Base-by-base conservation (phyloP, 2,888 invertebrate species). In the Abrostola triplasia region DNA sequence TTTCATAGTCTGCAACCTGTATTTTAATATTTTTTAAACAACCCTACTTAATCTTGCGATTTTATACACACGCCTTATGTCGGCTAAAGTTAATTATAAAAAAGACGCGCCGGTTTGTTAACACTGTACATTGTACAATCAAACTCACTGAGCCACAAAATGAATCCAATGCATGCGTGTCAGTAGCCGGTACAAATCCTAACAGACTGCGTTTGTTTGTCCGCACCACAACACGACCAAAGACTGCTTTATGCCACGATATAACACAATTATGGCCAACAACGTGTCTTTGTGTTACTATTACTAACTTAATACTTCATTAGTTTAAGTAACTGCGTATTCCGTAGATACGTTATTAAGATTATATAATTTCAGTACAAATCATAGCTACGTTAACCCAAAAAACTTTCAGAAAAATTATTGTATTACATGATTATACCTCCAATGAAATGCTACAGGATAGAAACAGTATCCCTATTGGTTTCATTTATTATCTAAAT, bases 91-190 rank as follows among this genome's bases (percentile, higher is more conserved):
- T 75, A 80, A 77, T 77, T 64, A 72, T 67, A 82, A 79, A 84
- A 72, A 80, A 58, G 64, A 74, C 66, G 71, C 67, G 65, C 70
- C 79, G 85, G 82, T 83, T 85, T 79, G 82, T 86, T 84, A 74
- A 72, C 77, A 72, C 66, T 77, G 84, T 78, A 86, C 82, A 88
- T 84, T 83, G 84, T 83, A 85, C 86, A 90, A 90, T 89, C 76
- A 83, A 80, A 84, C 59, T 84, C 86, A 88, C 76, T 90, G 84
- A 84, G 77, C 84, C 90, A 87, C 78, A 78, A 88, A 92, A 93
- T 92, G 85, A 91, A 90, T 83, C 64, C 79, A 81, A 84, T 78
- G 82, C 82, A 79, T 66, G 81, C 87, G 83, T 83, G 81, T 82
- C 79, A 70, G 73, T 67, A 59, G 59, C 65, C 64, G 58, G 59